phyloP scores from a whole-genome alignment of 2,113 vertebrate species.

The Symphodus melops region DNA sequence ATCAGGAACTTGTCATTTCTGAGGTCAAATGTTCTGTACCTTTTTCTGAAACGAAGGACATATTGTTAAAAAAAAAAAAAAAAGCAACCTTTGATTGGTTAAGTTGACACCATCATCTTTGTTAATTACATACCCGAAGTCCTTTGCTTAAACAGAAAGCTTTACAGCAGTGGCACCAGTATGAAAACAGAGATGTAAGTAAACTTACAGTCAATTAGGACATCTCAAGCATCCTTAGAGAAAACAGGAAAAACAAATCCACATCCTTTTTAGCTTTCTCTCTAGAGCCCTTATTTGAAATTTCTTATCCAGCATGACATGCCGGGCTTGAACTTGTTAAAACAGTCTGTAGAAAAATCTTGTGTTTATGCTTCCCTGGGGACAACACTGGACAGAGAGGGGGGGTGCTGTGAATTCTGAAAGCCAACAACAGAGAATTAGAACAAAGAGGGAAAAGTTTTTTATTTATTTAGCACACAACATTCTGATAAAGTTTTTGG shows the following conservation, averaged over 20 bases:
- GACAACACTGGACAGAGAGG: conserved; percentile 8
- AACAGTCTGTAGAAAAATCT: conserved; percentile 22
- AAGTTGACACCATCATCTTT: not conserved
- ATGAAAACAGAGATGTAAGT: too few relatives aligned
- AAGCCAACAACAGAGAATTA: conserved; percentile 26
- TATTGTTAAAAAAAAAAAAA: too few relatives aligned
- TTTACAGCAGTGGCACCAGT: not conserved
- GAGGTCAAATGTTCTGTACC: not conserved
- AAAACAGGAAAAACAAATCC: not conserved
- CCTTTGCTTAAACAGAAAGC: not conserved
- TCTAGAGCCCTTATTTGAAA: not conserved
- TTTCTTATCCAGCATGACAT: not conserved
- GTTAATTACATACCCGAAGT: not conserved
- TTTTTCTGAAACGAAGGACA: too few relatives aligned
- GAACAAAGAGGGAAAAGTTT: conserved; percentile 10
- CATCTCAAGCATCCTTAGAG: not conserved
- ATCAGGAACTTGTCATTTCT: not conserved
- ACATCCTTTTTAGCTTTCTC: not conserved
- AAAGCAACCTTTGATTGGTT: not conserved
- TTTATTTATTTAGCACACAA: conserved; percentile 32
- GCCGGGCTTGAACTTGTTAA: conserved; percentile 21
- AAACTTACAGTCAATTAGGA: not conserved
- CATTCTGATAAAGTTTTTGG: conserved; percentile 12
- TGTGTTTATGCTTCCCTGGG: conserved; percentile 16
- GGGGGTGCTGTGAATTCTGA: conserved; percentile 11